phyloP scores from a whole-genome alignment of 2,797 vertebrate species.

The Knipowitschia caucasica region DNA sequence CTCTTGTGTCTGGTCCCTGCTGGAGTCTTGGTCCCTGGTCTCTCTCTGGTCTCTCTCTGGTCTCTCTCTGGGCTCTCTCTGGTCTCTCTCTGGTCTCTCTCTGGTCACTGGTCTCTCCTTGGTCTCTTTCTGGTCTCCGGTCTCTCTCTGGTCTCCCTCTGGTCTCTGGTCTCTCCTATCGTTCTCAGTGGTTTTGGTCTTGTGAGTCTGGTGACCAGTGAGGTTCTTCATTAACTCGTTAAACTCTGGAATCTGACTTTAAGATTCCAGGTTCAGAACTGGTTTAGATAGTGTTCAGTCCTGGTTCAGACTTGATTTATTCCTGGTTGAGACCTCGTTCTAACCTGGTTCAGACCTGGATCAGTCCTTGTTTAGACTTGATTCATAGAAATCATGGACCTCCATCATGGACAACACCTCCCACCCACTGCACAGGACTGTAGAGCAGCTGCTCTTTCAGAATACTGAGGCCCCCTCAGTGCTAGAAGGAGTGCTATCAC shows the following conservation, averaged over 20 bases:
- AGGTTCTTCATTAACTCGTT: slow-evolving; percentile 5
- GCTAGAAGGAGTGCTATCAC: too few relatives aligned
- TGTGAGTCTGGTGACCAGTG: neutral
- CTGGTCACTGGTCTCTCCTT: too few relatives aligned
- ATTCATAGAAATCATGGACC: too few relatives aligned
- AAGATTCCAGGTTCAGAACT: neutral
- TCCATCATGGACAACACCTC: too few relatives aligned
- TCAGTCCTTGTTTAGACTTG: neutral
- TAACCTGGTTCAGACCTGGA: neutral
- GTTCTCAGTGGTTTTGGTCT: too few relatives aligned
- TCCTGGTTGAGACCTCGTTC: neutral
- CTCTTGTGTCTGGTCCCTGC: too few relatives aligned
- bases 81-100: neutral
- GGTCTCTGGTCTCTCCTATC: neutral
- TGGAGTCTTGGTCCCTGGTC: neutral
- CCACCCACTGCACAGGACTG: too few relatives aligned
- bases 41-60: neutral
- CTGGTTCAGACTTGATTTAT: neutral
- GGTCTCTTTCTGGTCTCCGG: neutral
- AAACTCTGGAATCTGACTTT: slow-evolving; percentile 1
- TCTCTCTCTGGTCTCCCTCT: neutral
- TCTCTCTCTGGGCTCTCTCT: neutral
- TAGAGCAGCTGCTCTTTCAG: too few relatives aligned
- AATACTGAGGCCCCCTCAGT: too few relatives aligned
- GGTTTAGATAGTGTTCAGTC: neutral